Evolutionary conservation across 1,140 invertebrate species (phyloP).

Genomic region (Cecropterus lyciades): DNA sequence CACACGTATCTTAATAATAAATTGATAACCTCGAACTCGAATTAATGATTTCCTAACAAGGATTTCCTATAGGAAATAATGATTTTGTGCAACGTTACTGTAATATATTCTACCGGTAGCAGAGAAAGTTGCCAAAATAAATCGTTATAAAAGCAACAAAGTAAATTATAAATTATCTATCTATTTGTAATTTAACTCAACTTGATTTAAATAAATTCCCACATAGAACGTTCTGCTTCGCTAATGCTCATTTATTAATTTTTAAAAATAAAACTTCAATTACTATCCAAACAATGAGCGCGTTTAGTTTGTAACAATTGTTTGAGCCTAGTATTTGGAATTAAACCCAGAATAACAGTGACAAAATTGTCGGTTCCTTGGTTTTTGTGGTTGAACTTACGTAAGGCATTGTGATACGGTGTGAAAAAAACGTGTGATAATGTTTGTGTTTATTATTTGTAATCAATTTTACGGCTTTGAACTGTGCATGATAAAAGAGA

Average conservation of each 20-base stretch:
- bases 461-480: neutral
- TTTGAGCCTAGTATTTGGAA: slow-evolving; percentile 45
- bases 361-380: slow-evolving; percentile 53
- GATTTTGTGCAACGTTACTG: no score
- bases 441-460: slow-evolving; percentile 18
- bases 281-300: slow-evolving; percentile 21
- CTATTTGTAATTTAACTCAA: slow-evolving; percentile 12
- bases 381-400: slow-evolving; percentile 51
- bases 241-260: slow-evolving; percentile 28
- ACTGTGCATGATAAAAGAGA: no score
- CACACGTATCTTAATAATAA: no score
- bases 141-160: slow-evolving; percentile 11
- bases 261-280: slow-evolving; percentile 37
- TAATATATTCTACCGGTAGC: no score
- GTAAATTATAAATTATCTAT: neutral
- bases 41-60: no score
- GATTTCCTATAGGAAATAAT: no score
- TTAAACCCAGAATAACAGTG: slow-evolving; percentile 43
- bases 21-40: no score
- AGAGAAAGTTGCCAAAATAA: neutral
- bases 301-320: slow-evolving; percentile 28
- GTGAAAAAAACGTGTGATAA: slow-evolving; percentile 32
- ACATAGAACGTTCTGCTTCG: slow-evolving; percentile 12
- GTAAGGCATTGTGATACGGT: slow-evolving; percentile 32
- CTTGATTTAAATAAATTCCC: slow-evolving; percentile 18